Evolutionary conservation across 2,888 invertebrate genomes (phyloP), one percentile per base, ranked within the genome.

Genomic region (Marasmarcha lunaedactyla): DNA sequence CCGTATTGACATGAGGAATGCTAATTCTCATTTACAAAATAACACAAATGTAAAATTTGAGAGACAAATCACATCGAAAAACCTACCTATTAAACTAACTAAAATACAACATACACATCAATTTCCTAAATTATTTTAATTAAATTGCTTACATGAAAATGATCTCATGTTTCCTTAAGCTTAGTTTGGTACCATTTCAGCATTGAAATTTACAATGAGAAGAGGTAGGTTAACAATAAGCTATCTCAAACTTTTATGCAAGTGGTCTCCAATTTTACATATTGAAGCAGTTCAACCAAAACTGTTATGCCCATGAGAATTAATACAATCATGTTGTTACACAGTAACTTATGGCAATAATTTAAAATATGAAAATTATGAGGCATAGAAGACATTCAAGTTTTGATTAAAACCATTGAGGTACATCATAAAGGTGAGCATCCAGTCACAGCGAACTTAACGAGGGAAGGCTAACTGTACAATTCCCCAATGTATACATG

Each of bases 1-100:
- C 79, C 78, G 71, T 81, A 77, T 84, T 79, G 84, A 84, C 84
- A 83, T 78, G 81, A 84, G 84, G 84, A 84, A 84, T 84, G 84
- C 83, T 83, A 83, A 67, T 78, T 81, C 83, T 79, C 81, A 79
- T 81, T 79, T 77, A 84, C 72, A 84, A 79, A 81, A 74, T 79
- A 83, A 84, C 81, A 78, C 76, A 77, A 76, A 78, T 78, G 81
- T 79, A 81, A 83, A 79, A 81, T 78, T 79, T 76, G 63, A 79
- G 81, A 79, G 81, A 84, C 83, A 74, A 84, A 79, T 81, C 74
- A 84, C 74, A 81, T 77, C 67, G 68, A 77, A 76, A 20, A 84
- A 78, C 83, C 83, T 79, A 78, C 84, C 78, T 77, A 78, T 70
- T 41, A 37, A 71, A 71, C 73, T 81, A 84, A 84, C 74, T 81